Evolutionary conservation across 2,113 vertebrate species (phyloP), one percentile per base, ranked within the genome.

Genomic region (Raja brachyura): DNA sequence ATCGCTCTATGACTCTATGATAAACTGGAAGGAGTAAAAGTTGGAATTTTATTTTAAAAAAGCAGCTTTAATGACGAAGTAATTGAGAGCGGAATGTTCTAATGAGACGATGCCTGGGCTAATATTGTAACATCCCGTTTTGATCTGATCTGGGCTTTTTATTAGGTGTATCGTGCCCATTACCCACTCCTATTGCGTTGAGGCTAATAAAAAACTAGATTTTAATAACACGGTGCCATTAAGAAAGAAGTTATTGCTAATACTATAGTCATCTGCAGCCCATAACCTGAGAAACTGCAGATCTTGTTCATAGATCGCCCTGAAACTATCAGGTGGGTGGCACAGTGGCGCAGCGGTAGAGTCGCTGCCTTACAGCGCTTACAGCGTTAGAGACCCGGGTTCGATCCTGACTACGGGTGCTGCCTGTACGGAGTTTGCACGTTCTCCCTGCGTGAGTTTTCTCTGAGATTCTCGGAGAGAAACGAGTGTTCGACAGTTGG

Each of bases 151-250:
- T 63, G 83, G 28, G 28, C 28, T 31, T 88, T 63, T 88, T 88
- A 88, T 33, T 63, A 63, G n/a, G n/a, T 61, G 28, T 33, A 16
- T 31, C 10, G 59, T 31, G 59, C 59, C 61, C 83, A 88, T 88
- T 63, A 88, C n/a, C 59, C 28, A 63, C 59, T 88, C 63, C 61
- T 88, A 63, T n/a, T 86, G 11, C 56, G 25, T 56, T 25, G 1
- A 81, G 78, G 54, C 39, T 81, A 81, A 81, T 81, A 81, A 81
- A 81, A 48, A 81, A 25, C 48, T 31, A 28, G 83, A 63, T 63
- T 31, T 88, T 63, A 88, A 88, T 66, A 88, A 88, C 28, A 86
- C 28, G 14, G 18, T 88, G 28, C 59, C 83, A 88, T 88, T 88
- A 88, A 88, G 59, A 66, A 86, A 16, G 56, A 63, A 88, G 59